These are phyloP conservation scores for Garra rufa DNA, from an alignment of 2,113 vertebrate genomes.

Conservation along the genomic window DNA sequence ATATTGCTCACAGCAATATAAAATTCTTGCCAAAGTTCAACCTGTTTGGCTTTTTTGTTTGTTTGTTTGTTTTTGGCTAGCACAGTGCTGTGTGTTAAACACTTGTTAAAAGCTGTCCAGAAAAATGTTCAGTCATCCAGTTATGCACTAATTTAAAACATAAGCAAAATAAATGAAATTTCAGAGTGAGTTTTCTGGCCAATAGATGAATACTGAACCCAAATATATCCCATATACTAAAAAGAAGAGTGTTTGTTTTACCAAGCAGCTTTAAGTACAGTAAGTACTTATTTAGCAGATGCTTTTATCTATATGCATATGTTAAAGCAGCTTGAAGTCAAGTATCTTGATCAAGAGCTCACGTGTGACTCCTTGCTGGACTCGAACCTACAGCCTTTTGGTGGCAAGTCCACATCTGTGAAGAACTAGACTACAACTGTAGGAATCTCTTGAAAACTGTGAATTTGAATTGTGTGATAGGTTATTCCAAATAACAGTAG, in stretches of 20 bases:
- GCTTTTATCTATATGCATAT: neutral
- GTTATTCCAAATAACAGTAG: neutral
- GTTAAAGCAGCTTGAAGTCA: neutral
- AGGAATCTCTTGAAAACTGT: neutral
- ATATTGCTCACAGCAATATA: neutral
- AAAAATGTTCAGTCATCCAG: constrained; percentile 21
- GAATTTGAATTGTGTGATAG: neutral
- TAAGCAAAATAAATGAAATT: neutral
- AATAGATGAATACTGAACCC: neutral
- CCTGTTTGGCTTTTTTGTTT: neutral
- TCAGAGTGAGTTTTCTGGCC: neutral
- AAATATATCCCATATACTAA: neutral
- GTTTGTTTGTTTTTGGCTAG: neutral
- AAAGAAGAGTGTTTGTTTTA: neutral
- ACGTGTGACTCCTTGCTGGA: neutral
- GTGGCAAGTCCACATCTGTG: neutral
- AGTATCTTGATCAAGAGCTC: neutral
- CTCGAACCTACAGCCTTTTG: neutral
- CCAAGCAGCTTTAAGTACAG: neutral
- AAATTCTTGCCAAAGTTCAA: neutral
- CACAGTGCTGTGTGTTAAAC: constrained; percentile 25
- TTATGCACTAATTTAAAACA: constrained; percentile 5
- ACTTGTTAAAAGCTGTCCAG: constrained; percentile 16
- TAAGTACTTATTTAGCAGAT: neutral
- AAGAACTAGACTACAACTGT: neutral